A percentile compares a stretch with the other conserved stretches of the same genome.
These are phyloP conservation scores for Cartodere bifasciata DNA, from an alignment of 2,888 invertebrate genomes.

Conservation along the genomic window DNA sequence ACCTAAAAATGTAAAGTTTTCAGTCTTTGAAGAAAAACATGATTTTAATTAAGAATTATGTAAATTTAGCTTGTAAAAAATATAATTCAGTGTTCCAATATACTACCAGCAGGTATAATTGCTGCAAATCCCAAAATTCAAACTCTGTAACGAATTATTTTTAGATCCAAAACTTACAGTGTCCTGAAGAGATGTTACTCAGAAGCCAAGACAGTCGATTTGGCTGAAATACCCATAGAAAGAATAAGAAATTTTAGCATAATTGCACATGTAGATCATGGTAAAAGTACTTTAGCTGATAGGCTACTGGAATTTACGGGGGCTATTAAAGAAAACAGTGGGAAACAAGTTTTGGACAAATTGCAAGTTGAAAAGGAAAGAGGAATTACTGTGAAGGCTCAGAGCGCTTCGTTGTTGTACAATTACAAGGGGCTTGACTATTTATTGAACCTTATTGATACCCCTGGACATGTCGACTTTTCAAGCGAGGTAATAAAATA, in stretches of 20 bases:
- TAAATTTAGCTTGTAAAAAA: no score
- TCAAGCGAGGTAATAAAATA: constrained; percentile 96
- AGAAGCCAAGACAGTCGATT: constrained; percentile 13
- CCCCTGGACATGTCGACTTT: constrained; percentile 98
- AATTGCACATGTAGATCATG: constrained; percentile 98
- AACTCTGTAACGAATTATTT: no score
- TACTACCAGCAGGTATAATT: no score
- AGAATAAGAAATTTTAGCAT: constrained; percentile 88
- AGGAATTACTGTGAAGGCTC: constrained; percentile 97
- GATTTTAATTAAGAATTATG: no score
- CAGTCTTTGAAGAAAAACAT: no score
- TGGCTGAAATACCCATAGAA: constrained; percentile 34
- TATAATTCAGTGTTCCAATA: no score
- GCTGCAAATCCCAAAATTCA: no score
- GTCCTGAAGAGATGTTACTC: constrained; percentile 1
- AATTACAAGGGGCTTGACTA: constrained; percentile 55
- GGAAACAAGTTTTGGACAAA: constrained; percentile 64
- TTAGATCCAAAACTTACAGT: no score
- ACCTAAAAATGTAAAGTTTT: no score
- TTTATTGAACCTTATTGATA: constrained; percentile 90
- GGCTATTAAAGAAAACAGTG: constrained; percentile 51
- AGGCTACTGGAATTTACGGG: constrained; percentile 88
- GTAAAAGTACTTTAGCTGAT: constrained; percentile 95
- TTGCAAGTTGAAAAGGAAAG: constrained; percentile 86
- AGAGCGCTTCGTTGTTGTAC: constrained; percentile 81